Evolutionary conservation across 2,888 invertebrate genomes (phyloP).

Genomic region (Tineola bisselliella): DNA sequence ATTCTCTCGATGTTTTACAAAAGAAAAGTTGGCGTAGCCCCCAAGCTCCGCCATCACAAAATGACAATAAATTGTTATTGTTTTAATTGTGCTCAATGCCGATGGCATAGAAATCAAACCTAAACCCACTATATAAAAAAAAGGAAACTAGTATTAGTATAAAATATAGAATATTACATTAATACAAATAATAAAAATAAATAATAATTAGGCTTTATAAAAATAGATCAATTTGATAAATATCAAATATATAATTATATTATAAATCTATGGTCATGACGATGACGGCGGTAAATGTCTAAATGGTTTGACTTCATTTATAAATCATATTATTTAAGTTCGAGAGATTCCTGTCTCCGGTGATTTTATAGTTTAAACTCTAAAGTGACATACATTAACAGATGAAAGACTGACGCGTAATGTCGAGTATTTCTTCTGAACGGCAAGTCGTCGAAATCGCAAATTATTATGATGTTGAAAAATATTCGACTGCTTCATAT

Average conservation of each 20-base stretch:
- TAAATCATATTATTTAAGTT: too few species aligned
- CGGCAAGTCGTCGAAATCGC: background rate
- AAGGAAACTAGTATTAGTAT: background rate
- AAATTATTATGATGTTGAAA: background rate
- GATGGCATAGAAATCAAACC: background rate
- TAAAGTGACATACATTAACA: too few species aligned
- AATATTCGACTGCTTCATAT: background rate
- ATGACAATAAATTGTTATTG: constrained; percentile 24
- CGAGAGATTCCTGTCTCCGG: too few species aligned
- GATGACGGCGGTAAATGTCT: too few species aligned
- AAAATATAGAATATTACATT: too few species aligned
- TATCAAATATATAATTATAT: too few species aligned
- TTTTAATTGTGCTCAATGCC: background rate
- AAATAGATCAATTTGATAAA: too few species aligned
- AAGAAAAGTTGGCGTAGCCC: constrained; percentile 45
- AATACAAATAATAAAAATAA: too few species aligned
- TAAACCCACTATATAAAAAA: background rate
- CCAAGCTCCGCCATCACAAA: constrained; percentile 56
- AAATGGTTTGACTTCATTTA: too few species aligned
- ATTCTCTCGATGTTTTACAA: constrained; percentile 36
- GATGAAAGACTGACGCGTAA: too few species aligned
- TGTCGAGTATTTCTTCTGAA: background rate
- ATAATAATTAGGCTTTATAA: too few species aligned
- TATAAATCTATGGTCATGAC: background rate
- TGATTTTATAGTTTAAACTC: too few species aligned